Base-by-base conservation (phyloP, 2,888 invertebrate species). In the Leptinotarsa rubiginosa region DNA sequence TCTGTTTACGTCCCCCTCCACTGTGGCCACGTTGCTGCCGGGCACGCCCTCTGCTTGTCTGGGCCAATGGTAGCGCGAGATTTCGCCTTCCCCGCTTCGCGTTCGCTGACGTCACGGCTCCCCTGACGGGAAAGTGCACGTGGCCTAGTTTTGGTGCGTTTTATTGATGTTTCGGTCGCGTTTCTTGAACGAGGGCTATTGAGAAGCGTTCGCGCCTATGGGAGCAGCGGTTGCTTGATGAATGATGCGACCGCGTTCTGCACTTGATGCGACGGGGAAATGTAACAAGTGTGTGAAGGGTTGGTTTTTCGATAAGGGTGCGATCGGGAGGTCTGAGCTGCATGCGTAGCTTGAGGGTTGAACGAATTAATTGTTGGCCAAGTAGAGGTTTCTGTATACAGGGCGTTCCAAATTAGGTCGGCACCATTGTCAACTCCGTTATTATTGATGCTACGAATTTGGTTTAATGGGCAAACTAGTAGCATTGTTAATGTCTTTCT, bases 111-210 rank as follows among this genome's bases (percentile, higher is more conserved):
- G 75, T 75, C 75, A 73, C 47, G 18, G 7, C 47, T 4, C 65
- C 70, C 68, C 70, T 70, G 15, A 50, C 52, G 47, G 25, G 20
- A 47, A n/a, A 52, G 22, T 73, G 73, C 75, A 75, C 75, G 75
- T 75, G 75, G 70, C 74, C 74, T 69, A 75, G 49, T 71, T 75
- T 71, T 62, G 80, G 66, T 66, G 66, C 66, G 54, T 67, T 80
- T 83, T 84, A 84, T 85, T 83, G 84, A 84, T 84, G 81, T 83
- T 84, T 83, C 78, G 71, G 72, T 77, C 78, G 71, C 62, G 25
- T 41, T 62, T 62, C 62, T 62, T 62, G 62, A 62, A 62, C 47
- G 52, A 2, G 56, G 10, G 54, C 18, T 18, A 56, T 56, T 56
- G 56, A 56, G 56, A 52, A 52, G 18, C 3, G 65, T 75, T 62